Base-by-base conservation (phyloP, 2,113 vertebrate genomes). In the Irena cyanogastra region DNA sequence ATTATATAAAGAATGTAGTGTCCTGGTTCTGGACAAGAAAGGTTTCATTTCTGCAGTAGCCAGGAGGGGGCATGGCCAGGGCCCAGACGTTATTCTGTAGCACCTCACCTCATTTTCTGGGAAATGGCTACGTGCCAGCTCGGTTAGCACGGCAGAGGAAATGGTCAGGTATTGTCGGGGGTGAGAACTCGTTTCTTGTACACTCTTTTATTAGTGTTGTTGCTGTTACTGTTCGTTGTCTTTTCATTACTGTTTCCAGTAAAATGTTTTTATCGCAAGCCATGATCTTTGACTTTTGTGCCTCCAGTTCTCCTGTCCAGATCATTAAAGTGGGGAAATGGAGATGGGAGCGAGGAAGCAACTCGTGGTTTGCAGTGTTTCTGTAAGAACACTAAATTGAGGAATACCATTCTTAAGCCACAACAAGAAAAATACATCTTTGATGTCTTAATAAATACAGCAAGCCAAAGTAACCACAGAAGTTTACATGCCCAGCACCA, bases 61-160 rank as follows among this genome's bases (percentile, higher is more conserved):
- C 24, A 41, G 20, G 14, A 68, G 6, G 5, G 9, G 3, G 3
- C 16, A 41, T 10, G 14, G 45, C 16, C 41, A 45, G 53, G 45
- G 60, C 20, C 13, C n/a, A 47, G 53, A 47, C 4, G 21, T 68
- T 68, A n/a, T 52, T 37, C 44, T 26, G 11, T 16, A 83, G n/a
- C 8, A 47, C 21, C 47, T 54, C 53, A 47, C 2, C 5, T 53
- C 39, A 18, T 53, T 47, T 68, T 69, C 31, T 26, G 27, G 21
- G 10, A 53, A 68, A 68, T 10, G 16, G 16, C 33, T 60, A 20
- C 17, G 50, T 12, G 14, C 33, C 30, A n/a, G 28, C 7, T 17
- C 0, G 0, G 7, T 11, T 23, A 30, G 16, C 22, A 11, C 0
- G 1, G 37, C n/a, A n/a, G n/a, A 26, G 20, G 16, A 28, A 60